Conservation (phyloP, 2,888 invertebrate species). For the Aspidiotus destructor region DNA sequence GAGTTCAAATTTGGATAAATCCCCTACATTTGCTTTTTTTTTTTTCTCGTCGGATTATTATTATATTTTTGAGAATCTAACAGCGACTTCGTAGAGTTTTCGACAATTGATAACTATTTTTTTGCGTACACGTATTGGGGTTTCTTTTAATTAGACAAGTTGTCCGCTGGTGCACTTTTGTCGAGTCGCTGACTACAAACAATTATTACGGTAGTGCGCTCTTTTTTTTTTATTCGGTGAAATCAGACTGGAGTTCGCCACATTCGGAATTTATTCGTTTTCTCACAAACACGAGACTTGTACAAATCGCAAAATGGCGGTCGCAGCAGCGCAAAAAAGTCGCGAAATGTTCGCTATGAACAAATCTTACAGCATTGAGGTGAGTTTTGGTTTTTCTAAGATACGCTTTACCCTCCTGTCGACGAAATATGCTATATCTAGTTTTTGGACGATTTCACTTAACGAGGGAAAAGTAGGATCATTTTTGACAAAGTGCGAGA, state of each 20-base stretch:
- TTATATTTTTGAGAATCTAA: constrained; percentile 9
- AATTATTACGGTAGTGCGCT: neutral
- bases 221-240: neutral
- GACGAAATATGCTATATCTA: neutral
- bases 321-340: constrained; percentile 86
- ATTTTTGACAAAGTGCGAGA: no score
- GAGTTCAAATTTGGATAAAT: constrained; percentile 9
- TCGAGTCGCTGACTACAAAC: constrained; percentile 24
- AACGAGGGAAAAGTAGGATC: no score
- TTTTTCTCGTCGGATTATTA: constrained; percentile 12
- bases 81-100: neutral
- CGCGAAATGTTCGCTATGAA: constrained; percentile 95
- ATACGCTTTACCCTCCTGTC: neutral
- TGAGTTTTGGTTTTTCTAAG: constrained; percentile 51
- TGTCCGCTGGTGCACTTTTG: constrained; percentile 35
- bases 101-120: neutral
- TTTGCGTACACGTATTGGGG: constrained; percentile 1
- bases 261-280: constrained; percentile 38
- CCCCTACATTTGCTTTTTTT: no score
- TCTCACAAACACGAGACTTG: constrained; percentile 29
- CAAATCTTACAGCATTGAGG: constrained; percentile 95
- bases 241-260: constrained; percentile 39
- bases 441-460: no score
- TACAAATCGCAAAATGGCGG: constrained; percentile 55
- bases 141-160: constrained; percentile 36